Evolutionary conservation across 1,140 invertebrate species (phyloP), one percentile per base, ranked within the genome.

Genomic region (Chelonus insularis): DNA sequence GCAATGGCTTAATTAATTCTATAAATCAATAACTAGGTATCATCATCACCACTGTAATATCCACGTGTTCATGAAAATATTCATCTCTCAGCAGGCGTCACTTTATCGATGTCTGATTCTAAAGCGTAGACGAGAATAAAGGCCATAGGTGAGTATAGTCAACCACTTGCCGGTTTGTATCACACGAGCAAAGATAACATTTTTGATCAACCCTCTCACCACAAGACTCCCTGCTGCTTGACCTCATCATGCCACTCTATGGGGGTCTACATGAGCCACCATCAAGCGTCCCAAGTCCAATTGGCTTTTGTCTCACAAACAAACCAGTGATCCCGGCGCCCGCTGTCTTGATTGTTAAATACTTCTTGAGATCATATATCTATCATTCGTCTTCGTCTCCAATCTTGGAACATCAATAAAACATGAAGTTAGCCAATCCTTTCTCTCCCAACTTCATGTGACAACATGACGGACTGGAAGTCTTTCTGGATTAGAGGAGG

Each of bases 211-310:
- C 36, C 45, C 55, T 43, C 64, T 71, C 65, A 68, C 68, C 72
- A 60, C 64, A 64, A 69, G 70, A 67, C 65, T 74, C 72, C 77
- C 77, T 63, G 77, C 73, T 75, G 77, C 57, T 77, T 79, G 75
- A 79, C 76, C 77, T 79, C 75, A 79, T 79, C 77, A 77, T 69
- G 71, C 73, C 56, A 75, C 76, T 74, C 76, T 72, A 76, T 71
- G 77, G 64, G 77, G 77, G 75, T 77, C 76, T 77, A 72, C 75
- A 73, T 73, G 72, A 69, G 70, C 71, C 71, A 72, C 66, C 68
- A 72, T 75, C 72, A 63, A 61, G 29, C 36, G 12, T 21, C 29
- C 16, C 43, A 45, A 64, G 60, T 72, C 76, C 74, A 76, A 79
- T 78, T 76, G 75, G 71, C 75, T 76, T 78, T 77, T 78, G 74